Evolutionary conservation across 2,888 invertebrate species (phyloP).

Genomic region (Drosophila glabriapex): DNA sequence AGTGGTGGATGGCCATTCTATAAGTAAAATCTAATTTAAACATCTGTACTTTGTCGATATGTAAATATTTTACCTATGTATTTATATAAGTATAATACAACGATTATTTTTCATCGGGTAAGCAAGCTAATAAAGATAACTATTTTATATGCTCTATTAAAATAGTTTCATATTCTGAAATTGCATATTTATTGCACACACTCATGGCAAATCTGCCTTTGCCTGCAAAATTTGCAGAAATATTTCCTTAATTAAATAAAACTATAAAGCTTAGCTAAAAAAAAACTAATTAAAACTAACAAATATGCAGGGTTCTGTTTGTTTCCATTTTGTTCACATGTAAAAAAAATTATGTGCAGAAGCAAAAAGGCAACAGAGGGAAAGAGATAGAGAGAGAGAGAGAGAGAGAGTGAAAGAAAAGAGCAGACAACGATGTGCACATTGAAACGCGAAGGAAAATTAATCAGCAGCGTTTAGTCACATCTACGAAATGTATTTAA

Average conservation of each 20-base stretch:
- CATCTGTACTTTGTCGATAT: too few species aligned
- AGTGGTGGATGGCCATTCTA: neutral
- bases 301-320: constrained; percentile 17
- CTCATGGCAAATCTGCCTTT: neutral
- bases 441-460: constrained; percentile 40
- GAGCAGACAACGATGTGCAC: constrained; percentile 4
- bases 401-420: neutral
- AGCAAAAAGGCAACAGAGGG: neutral
- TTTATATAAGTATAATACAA: neutral
- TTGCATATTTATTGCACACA: neutral
- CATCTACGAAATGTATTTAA: constrained; percentile 49
- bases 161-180: neutral
- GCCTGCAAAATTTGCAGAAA: neutral
- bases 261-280: neutral
- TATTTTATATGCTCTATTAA: neutral
- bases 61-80: neutral
- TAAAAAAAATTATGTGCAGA: neutral
- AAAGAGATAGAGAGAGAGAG: neutral
- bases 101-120: neutral
- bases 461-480: constrained; percentile 47
- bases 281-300: constrained; percentile 21
- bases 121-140: neutral
- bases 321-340: neutral
- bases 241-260: constrained; percentile 15
- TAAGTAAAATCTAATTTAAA: neutral